Evolutionary conservation across 2,113 vertebrate genomes (phyloP).

Genomic region (Bos javanicus): DNA sequence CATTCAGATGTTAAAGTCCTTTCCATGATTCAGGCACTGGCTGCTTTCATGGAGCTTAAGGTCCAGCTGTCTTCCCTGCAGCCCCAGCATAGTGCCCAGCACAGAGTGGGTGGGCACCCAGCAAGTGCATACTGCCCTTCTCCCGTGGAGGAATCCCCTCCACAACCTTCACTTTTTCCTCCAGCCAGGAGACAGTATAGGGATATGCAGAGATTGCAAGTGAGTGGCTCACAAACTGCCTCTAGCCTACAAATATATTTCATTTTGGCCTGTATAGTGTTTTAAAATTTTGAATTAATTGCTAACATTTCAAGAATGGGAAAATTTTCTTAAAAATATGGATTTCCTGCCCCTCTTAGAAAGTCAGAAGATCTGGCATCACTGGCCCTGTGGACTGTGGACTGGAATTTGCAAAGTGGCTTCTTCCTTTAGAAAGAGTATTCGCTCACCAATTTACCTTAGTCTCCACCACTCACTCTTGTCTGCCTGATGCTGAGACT

Average conservation of each 20-base stretch:
- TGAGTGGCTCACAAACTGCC: not conserved
- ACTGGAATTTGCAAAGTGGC: not conserved
- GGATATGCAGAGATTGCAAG: not conserved
- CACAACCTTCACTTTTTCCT: not conserved
- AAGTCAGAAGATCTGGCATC: not conserved
- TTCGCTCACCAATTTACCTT: not conserved
- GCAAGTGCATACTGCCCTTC: too few relatives aligned
- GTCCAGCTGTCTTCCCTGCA: not conserved
- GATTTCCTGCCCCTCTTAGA: not conserved
- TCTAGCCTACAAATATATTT: not conserved
- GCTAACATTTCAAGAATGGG: constrained; percentile 23
- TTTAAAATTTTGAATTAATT: not conserved
- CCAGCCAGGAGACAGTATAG: not conserved
- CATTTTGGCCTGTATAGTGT: not conserved
- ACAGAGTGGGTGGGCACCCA: not conserved
- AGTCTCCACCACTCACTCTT: not conserved
- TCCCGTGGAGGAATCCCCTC: not conserved
- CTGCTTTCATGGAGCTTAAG: not conserved
- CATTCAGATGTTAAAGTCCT: not conserved
- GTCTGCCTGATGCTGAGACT: not conserved
- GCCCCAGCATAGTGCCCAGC: not conserved
- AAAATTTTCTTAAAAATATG: not conserved
- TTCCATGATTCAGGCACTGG: not conserved
- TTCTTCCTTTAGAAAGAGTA: not conserved
- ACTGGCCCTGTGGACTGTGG: not conserved